Percentiles rank a stretch among this genome's conserved stretches.
These are phyloP conservation scores for Drosophila albomicans DNA, from an alignment of 1,140 invertebrate species.

Conservation along the genomic window DNA sequence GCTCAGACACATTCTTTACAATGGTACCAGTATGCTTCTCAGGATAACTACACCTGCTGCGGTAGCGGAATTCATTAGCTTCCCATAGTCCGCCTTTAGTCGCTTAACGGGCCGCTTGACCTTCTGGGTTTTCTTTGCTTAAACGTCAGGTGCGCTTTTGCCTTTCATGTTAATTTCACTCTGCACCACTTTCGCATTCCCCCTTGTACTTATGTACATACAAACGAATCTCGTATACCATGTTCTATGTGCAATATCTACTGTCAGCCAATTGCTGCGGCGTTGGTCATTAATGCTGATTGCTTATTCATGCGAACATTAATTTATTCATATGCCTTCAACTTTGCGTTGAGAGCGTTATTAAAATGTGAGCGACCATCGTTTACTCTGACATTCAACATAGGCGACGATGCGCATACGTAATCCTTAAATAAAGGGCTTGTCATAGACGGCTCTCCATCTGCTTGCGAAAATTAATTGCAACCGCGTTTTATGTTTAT, in stretches of 20 bases:
- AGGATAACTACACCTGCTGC: slow-evolving; percentile 31
- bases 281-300: slow-evolving; percentile 74
- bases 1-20: slow-evolving; percentile 49
- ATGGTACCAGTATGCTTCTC: slow-evolving; percentile 22
- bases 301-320: slow-evolving; percentile 81
- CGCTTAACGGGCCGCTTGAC: slow-evolving; percentile 35
- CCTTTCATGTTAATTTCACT: slow-evolving; percentile 55
- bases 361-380: slow-evolving; percentile 52
- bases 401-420: slow-evolving; percentile 23
- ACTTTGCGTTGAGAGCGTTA: slow-evolving; percentile 57
- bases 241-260: not conserved
- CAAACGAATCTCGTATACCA: not conserved
- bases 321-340: slow-evolving; percentile 75
- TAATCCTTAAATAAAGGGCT: slow-evolving; percentile 11
- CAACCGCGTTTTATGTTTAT: slow-evolving; percentile 69
- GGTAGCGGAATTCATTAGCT: slow-evolving; percentile 67
- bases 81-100: slow-evolving; percentile 43
- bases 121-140: slow-evolving; percentile 22
- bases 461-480: slow-evolving; percentile 73
- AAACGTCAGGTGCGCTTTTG: slow-evolving; percentile 40
- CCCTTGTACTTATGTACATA: slow-evolving; percentile 2
- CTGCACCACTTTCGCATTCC: slow-evolving; percentile 18
- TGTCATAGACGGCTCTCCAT: slow-evolving; percentile 1
- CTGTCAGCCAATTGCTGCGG: slow-evolving; percentile 28
- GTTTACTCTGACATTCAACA: slow-evolving; percentile 22